Percentiles rank a stretch among this genome's conserved stretches.
Evolutionary conservation across 2,888 invertebrate species (phyloP).

Genomic region (Athrips mouffetella): DNA sequence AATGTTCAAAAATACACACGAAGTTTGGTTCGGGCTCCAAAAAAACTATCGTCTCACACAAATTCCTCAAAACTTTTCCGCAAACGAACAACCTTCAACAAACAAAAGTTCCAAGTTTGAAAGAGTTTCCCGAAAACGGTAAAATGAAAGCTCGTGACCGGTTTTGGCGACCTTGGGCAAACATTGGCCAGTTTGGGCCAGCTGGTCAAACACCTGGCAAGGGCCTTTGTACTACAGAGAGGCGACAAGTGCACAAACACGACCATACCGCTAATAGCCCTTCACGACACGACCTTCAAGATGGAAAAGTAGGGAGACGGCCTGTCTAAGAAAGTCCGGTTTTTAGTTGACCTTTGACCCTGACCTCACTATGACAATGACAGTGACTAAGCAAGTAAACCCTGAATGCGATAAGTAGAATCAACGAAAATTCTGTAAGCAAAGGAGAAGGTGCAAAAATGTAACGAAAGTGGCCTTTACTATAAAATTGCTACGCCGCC

Average conservation of each 20-base stretch:
- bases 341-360: not conserved
- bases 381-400: not conserved
- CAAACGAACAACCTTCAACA: too few relatives aligned
- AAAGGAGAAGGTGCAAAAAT: too few relatives aligned
- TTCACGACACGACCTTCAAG: conserved; percentile 15
- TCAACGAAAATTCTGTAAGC: too few relatives aligned
- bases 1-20: too few relatives aligned
- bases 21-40: too few relatives aligned
- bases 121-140: conserved; percentile 27
- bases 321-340: not conserved
- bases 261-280: conserved; percentile 29
- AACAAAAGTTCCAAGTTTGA: conserved; percentile 1
- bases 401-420: too few relatives aligned
- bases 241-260: conserved; percentile 10
- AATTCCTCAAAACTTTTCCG: conserved; percentile 1
- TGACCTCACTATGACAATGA: not conserved
- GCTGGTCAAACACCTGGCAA: conserved; percentile 20
- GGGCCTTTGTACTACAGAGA: not conserved
- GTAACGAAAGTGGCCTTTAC: too few relatives aligned
- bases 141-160: conserved; percentile 26
- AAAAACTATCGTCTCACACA: too few relatives aligned
- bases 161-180: conserved; percentile 42
- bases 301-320: conserved; percentile 13
- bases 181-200: conserved; percentile 34
- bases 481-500: not conserved